Evolutionary conservation across 2,888 invertebrate species (phyloP).

Genomic region (Thumatha senex): DNA sequence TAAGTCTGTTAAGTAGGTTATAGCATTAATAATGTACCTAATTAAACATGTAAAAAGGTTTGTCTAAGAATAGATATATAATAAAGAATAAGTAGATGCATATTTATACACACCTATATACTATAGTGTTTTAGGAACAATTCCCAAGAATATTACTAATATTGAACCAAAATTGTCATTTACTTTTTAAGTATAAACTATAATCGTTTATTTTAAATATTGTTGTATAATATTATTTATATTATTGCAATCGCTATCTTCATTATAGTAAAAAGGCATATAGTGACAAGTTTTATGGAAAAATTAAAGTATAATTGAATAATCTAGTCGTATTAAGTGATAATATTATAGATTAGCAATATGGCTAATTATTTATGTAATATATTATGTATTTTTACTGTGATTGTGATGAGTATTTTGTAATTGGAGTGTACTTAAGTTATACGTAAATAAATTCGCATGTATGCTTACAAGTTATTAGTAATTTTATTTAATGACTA

Average conservation of each 20-base stretch:
- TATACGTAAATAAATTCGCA: constrained; percentile 28
- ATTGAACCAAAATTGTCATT: background rate
- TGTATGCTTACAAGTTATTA: constrained; percentile 24
- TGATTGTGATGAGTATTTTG: constrained; percentile 35
- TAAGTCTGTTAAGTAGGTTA: too few relatives aligned
- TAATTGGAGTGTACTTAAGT: constrained; percentile 32
- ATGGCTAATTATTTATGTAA: constrained; percentile 25
- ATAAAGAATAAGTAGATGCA: too few relatives aligned
- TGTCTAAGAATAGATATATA: too few relatives aligned
- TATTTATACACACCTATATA: too few relatives aligned
- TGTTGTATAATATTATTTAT: background rate
- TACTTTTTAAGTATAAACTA: background rate
- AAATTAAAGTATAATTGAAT: constrained; percentile 21
- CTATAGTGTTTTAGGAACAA: too few relatives aligned
- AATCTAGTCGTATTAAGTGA: constrained; percentile 45
- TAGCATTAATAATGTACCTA: too few relatives aligned
- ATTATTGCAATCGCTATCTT: background rate
- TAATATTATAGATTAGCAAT: constrained; percentile 30
- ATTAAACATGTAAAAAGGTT: too few relatives aligned
- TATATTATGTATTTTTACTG: constrained; percentile 23
- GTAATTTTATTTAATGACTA: background rate
- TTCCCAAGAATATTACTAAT: too few relatives aligned
- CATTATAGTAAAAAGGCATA: background rate
- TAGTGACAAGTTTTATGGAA: constrained; percentile 16
- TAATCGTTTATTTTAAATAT: background rate